These are phyloP conservation scores for Drosophila monieri DNA, from an alignment of 2,888 invertebrate species.

Conservation along the genomic window DNA sequence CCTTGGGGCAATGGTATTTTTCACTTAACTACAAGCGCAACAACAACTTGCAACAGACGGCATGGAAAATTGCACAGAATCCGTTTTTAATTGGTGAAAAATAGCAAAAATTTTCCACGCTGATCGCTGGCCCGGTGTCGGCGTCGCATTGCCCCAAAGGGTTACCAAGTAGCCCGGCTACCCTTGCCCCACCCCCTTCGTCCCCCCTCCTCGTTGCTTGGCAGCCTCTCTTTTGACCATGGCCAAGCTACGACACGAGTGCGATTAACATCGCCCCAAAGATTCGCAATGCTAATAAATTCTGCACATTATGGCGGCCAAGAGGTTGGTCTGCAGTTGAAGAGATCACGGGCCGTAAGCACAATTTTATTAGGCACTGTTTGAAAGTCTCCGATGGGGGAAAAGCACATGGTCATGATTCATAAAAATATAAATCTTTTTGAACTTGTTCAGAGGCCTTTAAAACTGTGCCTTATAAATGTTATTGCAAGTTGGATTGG, in stretches of 20 bases:
- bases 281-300: slow-evolving; percentile 77
- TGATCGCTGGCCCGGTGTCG: slow-evolving; percentile 44
- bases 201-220: slow-evolving; percentile 14
- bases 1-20: slow-evolving; percentile 44
- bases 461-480: neutral
- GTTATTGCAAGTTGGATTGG: neutral
- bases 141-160: slow-evolving; percentile 26
- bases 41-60: slow-evolving; percentile 32
- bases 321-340: slow-evolving; percentile 29
- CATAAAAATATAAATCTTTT: neutral
- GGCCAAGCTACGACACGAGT: slow-evolving; percentile 36
- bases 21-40: slow-evolving; percentile 55
- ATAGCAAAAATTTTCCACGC: slow-evolving; percentile 71
- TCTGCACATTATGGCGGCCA: slow-evolving; percentile 60
- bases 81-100: slow-evolving; percentile 78
- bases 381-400: neutral
- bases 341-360: slow-evolving; percentile 19
- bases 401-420: neutral
- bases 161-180: slow-evolving; percentile 49
- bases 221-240: slow-evolving; percentile 19
- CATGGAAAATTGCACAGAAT: slow-evolving; percentile 68
- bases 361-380: slow-evolving; percentile 21
- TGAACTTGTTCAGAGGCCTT: neutral
- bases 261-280: slow-evolving; percentile 68
- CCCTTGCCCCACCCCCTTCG: slow-evolving; percentile 9